These are phyloP conservation scores for Pseudachorutes palmiensis DNA, from an alignment of 1,140 invertebrate species.

Conservation along the genomic window DNA sequence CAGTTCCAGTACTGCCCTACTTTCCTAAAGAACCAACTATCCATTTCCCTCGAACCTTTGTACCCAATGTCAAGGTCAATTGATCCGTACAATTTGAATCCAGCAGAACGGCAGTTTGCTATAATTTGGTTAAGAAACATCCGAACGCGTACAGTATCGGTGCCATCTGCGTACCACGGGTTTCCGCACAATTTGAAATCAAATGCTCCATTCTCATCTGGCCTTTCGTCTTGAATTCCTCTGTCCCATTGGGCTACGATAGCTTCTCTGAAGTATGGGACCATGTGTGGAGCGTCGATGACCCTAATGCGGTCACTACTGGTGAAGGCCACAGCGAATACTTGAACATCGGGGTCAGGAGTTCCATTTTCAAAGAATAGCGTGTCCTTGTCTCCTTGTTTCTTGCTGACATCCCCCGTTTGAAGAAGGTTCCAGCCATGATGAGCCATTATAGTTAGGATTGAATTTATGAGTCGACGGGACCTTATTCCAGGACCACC, in stretches of 20 bases:
- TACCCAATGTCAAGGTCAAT: conserved; percentile 7
- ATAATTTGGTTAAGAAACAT: conserved; percentile 15
- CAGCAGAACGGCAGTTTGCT: conserved; percentile 8
- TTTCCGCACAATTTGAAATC: conserved; percentile 20
- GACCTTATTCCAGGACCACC: background rate
- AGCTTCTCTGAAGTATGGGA: conserved; percentile 14
- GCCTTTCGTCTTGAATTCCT: conserved; percentile 25
- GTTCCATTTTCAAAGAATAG: conserved; percentile 22
- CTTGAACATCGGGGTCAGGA: conserved; percentile 13
- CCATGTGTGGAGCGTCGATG: conserved; percentile 17
- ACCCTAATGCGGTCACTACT: conserved; percentile 19
- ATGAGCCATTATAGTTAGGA: conserved; percentile 14
- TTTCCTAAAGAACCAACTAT: conserved; percentile 21
- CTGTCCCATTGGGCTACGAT: conserved; percentile 10
- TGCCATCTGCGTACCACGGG: conserved; percentile 16
- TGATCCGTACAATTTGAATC: conserved; percentile 23
- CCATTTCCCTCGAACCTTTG: conserved; percentile 1
- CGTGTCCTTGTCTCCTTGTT: conserved; percentile 17
- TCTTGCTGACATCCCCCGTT: conserved; percentile 15
- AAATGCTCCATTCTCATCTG: conserved; percentile 15
- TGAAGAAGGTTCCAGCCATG: conserved; percentile 19
- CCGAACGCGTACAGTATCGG: conserved; percentile 9
- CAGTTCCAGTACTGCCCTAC: conserved; percentile 15
- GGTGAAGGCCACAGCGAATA: conserved; percentile 21
- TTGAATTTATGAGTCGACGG: background rate